Base-by-base conservation (phyloP, 2,888 invertebrate species). In the Arrhopalites spinosus region DNA sequence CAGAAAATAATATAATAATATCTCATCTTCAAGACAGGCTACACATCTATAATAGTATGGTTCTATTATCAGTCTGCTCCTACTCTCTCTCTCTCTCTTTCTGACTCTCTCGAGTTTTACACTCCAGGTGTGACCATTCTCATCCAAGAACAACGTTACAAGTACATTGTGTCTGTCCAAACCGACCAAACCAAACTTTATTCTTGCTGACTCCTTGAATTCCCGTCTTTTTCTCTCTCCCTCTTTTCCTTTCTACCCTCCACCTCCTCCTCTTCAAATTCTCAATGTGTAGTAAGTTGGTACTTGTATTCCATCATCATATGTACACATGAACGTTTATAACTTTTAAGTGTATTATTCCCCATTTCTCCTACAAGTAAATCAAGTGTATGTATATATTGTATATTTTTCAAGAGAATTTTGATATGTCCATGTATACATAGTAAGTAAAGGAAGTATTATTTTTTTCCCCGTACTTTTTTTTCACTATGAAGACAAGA, bases 111-210 rank as follows among this genome's bases (percentile, higher is more conserved):
- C 20, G 43, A 63, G 61, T 72, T 59, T 53, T 63, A 70, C 74
- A 67, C 72, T 76, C 76, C 78, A 78, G 78, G 78, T 78, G 78
- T 74, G 78, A 78, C 78, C 68, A 75, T 78, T 78, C 73, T 76
- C 78, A 77, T 75, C 63, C 15, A 36, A 15, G 20, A 23, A 67
- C 20, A 45, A 66, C 23, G 36, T 36, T 36, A 36, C 36, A 36
- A 36, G 36, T 36, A 71, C 45, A 30, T 36, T 59, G 56, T 43
- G 59, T 63, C 61, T 47, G 13, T 72, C 45, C 25, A 61, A 63
- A 72, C 43, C 63, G 45, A 72, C 36, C 61, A 63, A 59, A 71
- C 63, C n/a, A 61, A 72, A 72, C 63, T 72, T 63, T 63, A 43
- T 47, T 63, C 45, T 43, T n/a, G 64, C 36, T 50, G 50, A 29